Evolutionary conservation across 2,888 invertebrate genomes (phyloP).

Genomic region (Rhamnusium bicolor): DNA sequence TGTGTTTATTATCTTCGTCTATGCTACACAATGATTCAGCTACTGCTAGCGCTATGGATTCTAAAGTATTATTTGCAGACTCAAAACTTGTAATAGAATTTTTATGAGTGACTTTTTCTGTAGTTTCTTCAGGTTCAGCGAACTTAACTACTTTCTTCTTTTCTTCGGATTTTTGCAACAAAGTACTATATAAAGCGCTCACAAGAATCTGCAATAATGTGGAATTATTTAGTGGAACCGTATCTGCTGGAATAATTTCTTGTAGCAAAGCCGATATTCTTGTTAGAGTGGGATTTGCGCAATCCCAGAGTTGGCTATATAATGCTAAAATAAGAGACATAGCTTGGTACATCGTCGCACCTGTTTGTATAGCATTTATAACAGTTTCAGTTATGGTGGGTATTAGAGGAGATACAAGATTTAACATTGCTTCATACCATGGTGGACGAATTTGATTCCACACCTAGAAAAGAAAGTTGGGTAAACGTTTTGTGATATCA

Average conservation of each 20-base stretch:
- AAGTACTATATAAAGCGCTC: conserved; percentile 78
- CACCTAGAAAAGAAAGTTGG: conserved; percentile 74
- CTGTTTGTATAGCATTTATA: conserved; percentile 81
- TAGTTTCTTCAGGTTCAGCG: conserved; percentile 29
- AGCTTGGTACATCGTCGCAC: conserved; percentile 86
- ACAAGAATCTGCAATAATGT: conserved; percentile 82
- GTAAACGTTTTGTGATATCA: no score
- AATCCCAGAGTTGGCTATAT: conserved; percentile 80
- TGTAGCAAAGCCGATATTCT: conserved; percentile 75
- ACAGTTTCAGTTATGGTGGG: conserved; percentile 79
- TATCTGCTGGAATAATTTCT: conserved; percentile 80
- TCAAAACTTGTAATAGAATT: conserved; percentile 59
- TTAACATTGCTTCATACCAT: conserved; percentile 83
- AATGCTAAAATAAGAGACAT: conserved; percentile 83
- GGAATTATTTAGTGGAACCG: conserved; percentile 81
- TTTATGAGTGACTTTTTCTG: conserved; percentile 34
- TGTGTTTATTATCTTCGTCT: conserved; percentile 86
- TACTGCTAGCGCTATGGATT: conserved; percentile 78
- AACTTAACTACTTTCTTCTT: conserved; percentile 57
- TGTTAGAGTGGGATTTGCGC: conserved; percentile 77
- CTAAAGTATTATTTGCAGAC: conserved; percentile 55
- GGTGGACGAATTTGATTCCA: conserved; percentile 87
- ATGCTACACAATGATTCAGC: conserved; percentile 86
- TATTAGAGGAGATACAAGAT: conserved; percentile 77
- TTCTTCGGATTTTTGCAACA: conserved; percentile 73